Base-by-base conservation (phyloP, 2,888 invertebrate genomes). In the Elmis aenea region DNA sequence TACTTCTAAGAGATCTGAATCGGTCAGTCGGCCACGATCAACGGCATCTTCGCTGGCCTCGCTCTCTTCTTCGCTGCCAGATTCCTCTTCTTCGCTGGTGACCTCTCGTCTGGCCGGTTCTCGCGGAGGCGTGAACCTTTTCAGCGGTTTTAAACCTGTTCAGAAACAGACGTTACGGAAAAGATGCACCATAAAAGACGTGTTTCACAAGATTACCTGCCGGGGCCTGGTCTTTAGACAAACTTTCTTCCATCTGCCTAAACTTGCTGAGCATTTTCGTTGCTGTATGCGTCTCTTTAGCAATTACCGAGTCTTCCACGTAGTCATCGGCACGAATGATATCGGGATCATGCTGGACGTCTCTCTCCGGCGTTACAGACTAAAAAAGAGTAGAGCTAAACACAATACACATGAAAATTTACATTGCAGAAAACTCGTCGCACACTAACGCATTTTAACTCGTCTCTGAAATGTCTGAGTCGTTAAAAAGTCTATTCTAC, bases 41-140 rank as follows among this genome's bases (percentile, higher is more conserved):
- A 71, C 65, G n/a, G 70, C 67, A 10, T 69, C 68, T 20, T 69
- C 67, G 30, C 72, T 73, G n/a, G n/a, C n/a, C 13, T 74, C 70
- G 12, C 64, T 64, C 13, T 68, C 65, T 21, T 68, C 68, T 24
- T 68, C 68, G 15, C 66, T 66, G 15, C 64, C 68, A 8, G 57
- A 53, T 14, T 62, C 68, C 48, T 66, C 70, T 33, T 70, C 73
- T 10, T 61, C 64, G 33, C 62, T 62, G 5, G 55, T 57, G 3
- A 49, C 47, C 41, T 67, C 66, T 2, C 55, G 51, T 26, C 62
- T 58, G 4, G 65, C 50, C 0, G 67, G 67, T 45, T 88, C 87
- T 9, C 88, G 88, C 0, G 92, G 92, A 1, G 92, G 92, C 0
- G 92, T 92, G 67, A 92, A 92, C 38, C 89, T 73, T 65, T 91